A percentile compares a stretch with the other conserved stretches of the same genome.
Evolutionary conservation across 2,888 invertebrate species (phyloP).

Genomic region (Coelopa pilipes): DNA sequence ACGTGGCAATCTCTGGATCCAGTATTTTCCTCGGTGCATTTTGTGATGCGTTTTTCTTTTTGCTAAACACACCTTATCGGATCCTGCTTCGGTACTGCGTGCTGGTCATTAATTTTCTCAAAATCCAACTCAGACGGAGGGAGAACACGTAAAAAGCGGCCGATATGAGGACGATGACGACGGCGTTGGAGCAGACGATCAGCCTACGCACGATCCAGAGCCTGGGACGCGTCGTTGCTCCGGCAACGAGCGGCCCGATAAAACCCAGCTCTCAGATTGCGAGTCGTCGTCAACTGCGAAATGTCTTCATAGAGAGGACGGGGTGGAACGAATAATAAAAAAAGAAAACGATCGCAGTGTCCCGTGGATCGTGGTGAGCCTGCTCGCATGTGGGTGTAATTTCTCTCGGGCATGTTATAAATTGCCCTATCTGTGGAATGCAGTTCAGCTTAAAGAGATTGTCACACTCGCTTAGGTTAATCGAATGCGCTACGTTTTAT

Average conservation of each 20-base stretch:
- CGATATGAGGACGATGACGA: not conserved
- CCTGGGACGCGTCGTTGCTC: conserved; percentile 15
- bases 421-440: not conserved
- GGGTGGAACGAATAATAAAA: conserved; percentile 14
- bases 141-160: too few relatives aligned
- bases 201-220: conserved; percentile 28
- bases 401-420: conserved; percentile 16
- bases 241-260: conserved; percentile 4
- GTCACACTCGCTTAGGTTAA: too few relatives aligned
- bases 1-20: not conserved
- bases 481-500: too few relatives aligned
- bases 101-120: conserved; percentile 20
- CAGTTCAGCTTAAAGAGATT: too few relatives aligned
- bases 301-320: conserved; percentile 26
- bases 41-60: too few relatives aligned
- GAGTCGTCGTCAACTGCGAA: conserved; percentile 23
- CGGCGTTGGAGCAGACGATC: not conserved
- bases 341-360: not conserved
- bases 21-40: too few relatives aligned
- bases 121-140: not conserved
- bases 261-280: conserved; percentile 19
- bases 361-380: not conserved
- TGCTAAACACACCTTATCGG: too few relatives aligned
- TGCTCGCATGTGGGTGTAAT: conserved; percentile 10
- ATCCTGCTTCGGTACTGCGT: not conserved